Percentiles rank a stretch among this genome's conserved stretches.
Evolutionary conservation across 1,140 invertebrate genomes (phyloP).

Genomic region (Leptopilina clavipes): DNA sequence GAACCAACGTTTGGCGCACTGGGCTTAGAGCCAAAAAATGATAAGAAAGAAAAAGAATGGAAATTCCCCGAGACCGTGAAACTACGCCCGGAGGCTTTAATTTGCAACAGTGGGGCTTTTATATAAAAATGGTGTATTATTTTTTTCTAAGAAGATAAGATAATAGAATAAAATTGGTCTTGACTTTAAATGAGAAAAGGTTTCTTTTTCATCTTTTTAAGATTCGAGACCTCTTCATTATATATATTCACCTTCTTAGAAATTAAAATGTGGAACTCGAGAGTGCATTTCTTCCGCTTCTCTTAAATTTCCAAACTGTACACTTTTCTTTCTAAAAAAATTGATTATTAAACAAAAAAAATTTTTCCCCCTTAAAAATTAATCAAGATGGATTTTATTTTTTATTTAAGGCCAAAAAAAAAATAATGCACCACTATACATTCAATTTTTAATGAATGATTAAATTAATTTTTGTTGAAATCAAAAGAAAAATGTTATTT

Average conservation of each 20-base stretch:
- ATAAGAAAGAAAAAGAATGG: not conserved
- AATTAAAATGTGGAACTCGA: not conserved
- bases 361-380: no score
- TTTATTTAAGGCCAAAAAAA: no score
- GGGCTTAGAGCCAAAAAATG: conserved; percentile 9
- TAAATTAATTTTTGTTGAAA: no score
- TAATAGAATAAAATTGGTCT: conserved; percentile 25
- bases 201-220: not conserved
- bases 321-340: no score
- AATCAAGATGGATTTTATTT: no score
- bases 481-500: no score
- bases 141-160: conserved; percentile 8
- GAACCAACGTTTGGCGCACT: conserved; percentile 7
- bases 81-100: conserved; percentile 11
- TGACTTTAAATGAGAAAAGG: not conserved
- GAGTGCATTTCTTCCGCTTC: not conserved
- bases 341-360: no score
- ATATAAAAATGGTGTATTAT: conserved; percentile 1
- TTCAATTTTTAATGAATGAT: no score
- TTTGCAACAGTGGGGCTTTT: conserved; percentile 1
- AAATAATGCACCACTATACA: no score
- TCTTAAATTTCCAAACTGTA: no score
- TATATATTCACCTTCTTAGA: not conserved
- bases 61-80: not conserved
- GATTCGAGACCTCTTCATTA: not conserved